Evolutionary conservation across 2,113 vertebrate genomes (phyloP), one percentile per base, ranked within the genome.

Genomic region (Dipodomys ordii): DNA sequence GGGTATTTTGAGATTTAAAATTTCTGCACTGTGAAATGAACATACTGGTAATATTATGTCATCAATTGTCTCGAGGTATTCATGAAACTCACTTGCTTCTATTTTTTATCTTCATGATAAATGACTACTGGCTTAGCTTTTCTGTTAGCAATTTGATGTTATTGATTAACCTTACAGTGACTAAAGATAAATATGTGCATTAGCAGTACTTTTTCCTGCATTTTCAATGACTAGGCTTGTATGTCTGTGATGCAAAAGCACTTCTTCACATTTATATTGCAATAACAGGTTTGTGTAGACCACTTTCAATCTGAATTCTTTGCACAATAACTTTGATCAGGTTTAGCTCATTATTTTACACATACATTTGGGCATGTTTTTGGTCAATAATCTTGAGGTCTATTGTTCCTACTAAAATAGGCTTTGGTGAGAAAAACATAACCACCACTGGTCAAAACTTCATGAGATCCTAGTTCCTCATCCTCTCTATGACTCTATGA

Each of bases 91-190:
- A 84, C 44, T 25, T 93, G 27, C 30, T 46, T 71, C 23, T 80
- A 7, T 86, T 69, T 1, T 30, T 79, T 81, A 19, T 89, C 60
- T 88, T 87, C 62, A 72, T 16, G 62, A 83, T 87, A 92, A 87
- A 87, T 83, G 57, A 64, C 32, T 82, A 25, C 81, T 90, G 65
- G 5, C 83, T 88, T 88, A 88, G 65, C 16, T 82, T 35, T 91
- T 83, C 83, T 39, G 81, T 90, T 93, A 83, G 22, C 32, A 92
- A 57, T 79, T 85, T 82, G 78, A 84, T 83, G 68, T 22, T 89
- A 93, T 27, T 73, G 71, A 94, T 87, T 83, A 96, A 46, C 67
- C 7, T 72, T 39, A 80, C 1, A 84, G 62, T 49, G 71, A 81
- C 60, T 79, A 91, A n/a, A 83, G 57, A 92, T 67, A 53, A 74